Percentiles rank a stretch among this genome's conserved stretches.
phyloP scores from a whole-genome alignment of 2,113 vertebrate species.

The Saguinus midas region DNA sequence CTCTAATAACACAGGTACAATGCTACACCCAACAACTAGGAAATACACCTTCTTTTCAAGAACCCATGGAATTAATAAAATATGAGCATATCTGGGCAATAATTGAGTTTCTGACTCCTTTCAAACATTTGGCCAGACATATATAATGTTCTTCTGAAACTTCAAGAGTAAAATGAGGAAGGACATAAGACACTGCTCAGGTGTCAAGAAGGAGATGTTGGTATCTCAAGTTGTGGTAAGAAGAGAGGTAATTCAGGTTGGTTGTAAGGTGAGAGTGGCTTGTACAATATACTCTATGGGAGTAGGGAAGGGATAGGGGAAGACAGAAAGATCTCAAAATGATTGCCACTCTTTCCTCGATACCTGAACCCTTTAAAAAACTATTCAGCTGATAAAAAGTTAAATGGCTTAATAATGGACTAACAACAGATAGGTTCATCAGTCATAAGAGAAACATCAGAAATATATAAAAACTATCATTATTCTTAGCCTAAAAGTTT shows the following conservation, averaged over 20 bases:
- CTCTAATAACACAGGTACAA: background rate
- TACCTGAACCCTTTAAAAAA: background rate
- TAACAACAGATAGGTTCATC: background rate
- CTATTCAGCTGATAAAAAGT: background rate
- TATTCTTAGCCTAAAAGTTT: background rate
- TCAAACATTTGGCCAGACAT: background rate
- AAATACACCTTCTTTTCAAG: background rate
- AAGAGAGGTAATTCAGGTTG: background rate
- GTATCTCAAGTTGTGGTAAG: background rate
- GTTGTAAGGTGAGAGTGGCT: background rate
- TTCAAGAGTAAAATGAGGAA: background rate
- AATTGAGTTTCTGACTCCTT: background rate
- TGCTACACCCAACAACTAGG: background rate
- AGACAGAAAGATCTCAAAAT: background rate
- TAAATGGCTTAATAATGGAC: background rate
- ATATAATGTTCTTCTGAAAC: background rate
- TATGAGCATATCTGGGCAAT: background rate
- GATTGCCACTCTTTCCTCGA: background rate
- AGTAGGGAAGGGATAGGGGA: rapidly evolving
- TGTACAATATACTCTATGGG: background rate
- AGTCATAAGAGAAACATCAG: background rate
- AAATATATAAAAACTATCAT: background rate
- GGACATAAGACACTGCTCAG: background rate
- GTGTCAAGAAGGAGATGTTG: background rate
- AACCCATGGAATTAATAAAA: background rate